Evolutionary conservation across 2,797 vertebrate species (phyloP), one percentile per base, ranked within the genome.

Genomic region (Antennarius maculatus): DNA sequence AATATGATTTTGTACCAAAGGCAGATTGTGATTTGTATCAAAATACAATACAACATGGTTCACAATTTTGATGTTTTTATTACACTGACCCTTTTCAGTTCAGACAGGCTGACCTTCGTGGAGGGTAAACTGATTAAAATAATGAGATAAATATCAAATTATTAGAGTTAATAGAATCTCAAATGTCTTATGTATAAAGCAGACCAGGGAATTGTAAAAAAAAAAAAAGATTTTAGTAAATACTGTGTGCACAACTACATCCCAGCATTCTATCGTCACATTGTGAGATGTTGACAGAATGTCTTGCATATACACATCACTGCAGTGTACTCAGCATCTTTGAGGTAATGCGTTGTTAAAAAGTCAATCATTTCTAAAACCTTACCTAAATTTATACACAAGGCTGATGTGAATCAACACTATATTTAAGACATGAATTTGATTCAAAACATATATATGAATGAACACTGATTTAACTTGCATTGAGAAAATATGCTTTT

Each of bases 101-200:
- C 16, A 56, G 41, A 15, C 14, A 39, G 16, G 5, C 43, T 51
- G 12, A 13, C 15, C 12, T n/a, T 10, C 14, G 13, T 57, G 51
- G 27, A 27, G 47, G 13, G 6, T 41, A 29, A 69, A 76, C 15
- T 39, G 2, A 69, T 58, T 56, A 49, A 49, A 6, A 11, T 16
- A 59, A 42, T 64, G 17, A 42, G 42, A 65, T 53, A 58, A 61
- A 60, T 64, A 51, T 46, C 51, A 68, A 48, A 64, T 55, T 14
- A 28, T 41, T 62, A 2, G 6, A 54, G 59, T 51, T 16, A 53
- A 46, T 37, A 13, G 31, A 17, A 68, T 18, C 27, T 5, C 50
- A 69, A 69, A 27, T 59, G 10, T 54, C 55, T 66, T 63, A 0
- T 43, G 12, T 54, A 23, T 17, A 29, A 53, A 60, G n/a, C 31